Percentiles rank a stretch among this genome's conserved stretches.
phyloP scores from a whole-genome alignment of 2,113 vertebrate species.

The Tricholaema leucomelas region DNA sequence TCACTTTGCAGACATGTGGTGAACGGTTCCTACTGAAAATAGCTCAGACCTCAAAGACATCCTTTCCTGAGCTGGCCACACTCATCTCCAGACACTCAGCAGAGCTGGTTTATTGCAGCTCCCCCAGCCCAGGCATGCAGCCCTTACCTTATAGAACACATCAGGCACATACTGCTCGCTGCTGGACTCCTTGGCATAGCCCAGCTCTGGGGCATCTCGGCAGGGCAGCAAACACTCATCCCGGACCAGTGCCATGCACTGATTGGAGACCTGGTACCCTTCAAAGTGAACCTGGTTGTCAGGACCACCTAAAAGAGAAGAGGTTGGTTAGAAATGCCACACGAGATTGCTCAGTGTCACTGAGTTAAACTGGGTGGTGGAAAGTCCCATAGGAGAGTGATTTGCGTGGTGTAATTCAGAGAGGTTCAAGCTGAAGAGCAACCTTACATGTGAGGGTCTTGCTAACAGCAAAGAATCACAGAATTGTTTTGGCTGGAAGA shows the following conservation, averaged over 20 bases:
- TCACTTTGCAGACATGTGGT: background rate
- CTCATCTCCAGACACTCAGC: background rate
- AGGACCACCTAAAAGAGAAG: slow-evolving; percentile 85
- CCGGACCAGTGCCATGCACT: slow-evolving; percentile 97
- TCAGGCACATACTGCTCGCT: slow-evolving; percentile 97
- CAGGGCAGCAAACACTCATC: slow-evolving; percentile 96
- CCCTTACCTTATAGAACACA: slow-evolving; percentile 94
- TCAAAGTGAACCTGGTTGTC: slow-evolving; percentile 99
- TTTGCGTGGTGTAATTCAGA: background rate
- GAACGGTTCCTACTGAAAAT: background rate
- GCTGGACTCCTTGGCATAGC: slow-evolving; percentile 96
- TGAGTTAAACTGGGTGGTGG: background rate
- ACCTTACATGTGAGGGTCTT: fast-evolving
- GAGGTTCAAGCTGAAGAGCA: fast-evolving
- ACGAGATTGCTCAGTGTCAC: background rate
- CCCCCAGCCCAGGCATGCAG: background rate
- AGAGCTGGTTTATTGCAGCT: background rate
- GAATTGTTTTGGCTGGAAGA: too few relatives aligned
- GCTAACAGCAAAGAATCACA: background rate
- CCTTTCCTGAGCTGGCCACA: background rate
- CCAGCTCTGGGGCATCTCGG: slow-evolving; percentile 91
- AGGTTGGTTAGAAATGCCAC: background rate
- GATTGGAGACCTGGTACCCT: slow-evolving; percentile 97
- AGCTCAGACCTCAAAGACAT: slow-evolving; percentile 5
- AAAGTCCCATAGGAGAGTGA: fast-evolving